Evolutionary conservation across 2,888 invertebrate genomes (phyloP), one percentile per base, ranked within the genome.

Genomic region (Scaeva pyrastri): DNA sequence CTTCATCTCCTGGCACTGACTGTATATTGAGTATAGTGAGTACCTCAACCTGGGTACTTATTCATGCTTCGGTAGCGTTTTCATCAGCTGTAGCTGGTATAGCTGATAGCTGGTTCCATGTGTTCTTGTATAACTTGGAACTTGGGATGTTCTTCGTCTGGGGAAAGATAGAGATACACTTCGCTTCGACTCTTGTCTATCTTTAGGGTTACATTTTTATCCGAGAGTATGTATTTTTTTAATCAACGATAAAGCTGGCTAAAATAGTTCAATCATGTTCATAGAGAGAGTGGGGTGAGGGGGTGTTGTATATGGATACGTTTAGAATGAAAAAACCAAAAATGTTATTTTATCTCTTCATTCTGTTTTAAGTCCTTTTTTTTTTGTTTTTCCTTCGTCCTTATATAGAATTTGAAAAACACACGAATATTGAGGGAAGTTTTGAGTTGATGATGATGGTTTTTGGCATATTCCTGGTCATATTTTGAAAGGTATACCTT

Each of bases 211-310:
- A 31, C 8, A 31, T 8, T 31, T 8, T 31, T 31, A 31, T 5
- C 5, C 31, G 3, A 31, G 31, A 52, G 23, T 26, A 43, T 23
- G 43, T 62, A 68, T 68, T 55, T 70, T 84, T 84, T 84, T 84
- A 84, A 84, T 79, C 79, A 84, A 84, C 39, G 70, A 56, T 36
- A 60, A 26, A 56, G 36, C 78, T 50, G 55, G 31, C n/a, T 26
- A 19, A 70, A 64, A 78, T 75, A 55, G 56, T 79, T 79, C 83
- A 75, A 79, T 84, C 83, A 73, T 68, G 68, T 52, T n/a, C n/a
- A n/a, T n/a, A n/a, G 58, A 60, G 26, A 66, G 36, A 16, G 11
- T 41, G 2, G 14, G 12, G 12, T 45, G n/a, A 10, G 48, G 19
- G 3, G 31, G 31, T 7, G 7, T 31, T 31, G 31, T 7, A 6